Percentiles rank a stretch among this genome's conserved stretches.
phyloP scores from a whole-genome alignment of 2,888 invertebrate genomes.

The Neoaliturus tenellus region DNA sequence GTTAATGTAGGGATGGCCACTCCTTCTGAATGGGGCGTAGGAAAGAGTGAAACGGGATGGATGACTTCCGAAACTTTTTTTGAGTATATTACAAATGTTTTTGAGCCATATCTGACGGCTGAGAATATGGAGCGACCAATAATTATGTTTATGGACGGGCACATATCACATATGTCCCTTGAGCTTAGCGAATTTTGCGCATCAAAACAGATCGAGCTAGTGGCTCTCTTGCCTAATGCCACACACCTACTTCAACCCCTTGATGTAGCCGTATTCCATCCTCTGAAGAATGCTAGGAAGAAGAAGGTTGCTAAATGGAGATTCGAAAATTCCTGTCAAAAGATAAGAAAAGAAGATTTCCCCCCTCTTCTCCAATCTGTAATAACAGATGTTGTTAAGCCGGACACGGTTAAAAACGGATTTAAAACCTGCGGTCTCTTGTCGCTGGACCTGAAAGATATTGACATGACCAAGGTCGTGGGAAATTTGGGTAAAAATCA shows the following conservation, averaged over 20 bases:
- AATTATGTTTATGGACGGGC: conserved; percentile 66
- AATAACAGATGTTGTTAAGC: too few species aligned
- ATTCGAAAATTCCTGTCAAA: not conserved
- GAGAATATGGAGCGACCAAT: conserved; percentile 61
- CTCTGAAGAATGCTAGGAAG: too few species aligned
- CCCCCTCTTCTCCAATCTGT: too few species aligned
- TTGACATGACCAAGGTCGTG: too few species aligned
- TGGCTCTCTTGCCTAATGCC: conserved; percentile 67
- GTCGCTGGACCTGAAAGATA: too few species aligned
- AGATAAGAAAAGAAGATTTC: not conserved
- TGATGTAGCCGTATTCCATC: too few species aligned
- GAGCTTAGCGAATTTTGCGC: conserved; percentile 60
- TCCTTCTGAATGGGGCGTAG: conserved; percentile 70
- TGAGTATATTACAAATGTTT: conserved; percentile 58
- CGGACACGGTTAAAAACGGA: too few species aligned
- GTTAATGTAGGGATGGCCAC: conserved; percentile 58
- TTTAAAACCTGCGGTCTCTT: too few species aligned
- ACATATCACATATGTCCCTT: conserved; percentile 62
- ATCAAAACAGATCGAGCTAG: conserved; percentile 65
- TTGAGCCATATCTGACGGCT: conserved; percentile 48
- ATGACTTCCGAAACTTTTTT: conserved; percentile 59
- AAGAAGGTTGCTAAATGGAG: too few species aligned
- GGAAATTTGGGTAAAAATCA: too few species aligned
- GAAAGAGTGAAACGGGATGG: conserved; percentile 70
- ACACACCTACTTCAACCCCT: conserved; percentile 53